phyloP scores from a whole-genome alignment of 1,140 invertebrate genomes.

The Drosophila lacertosa region DNA sequence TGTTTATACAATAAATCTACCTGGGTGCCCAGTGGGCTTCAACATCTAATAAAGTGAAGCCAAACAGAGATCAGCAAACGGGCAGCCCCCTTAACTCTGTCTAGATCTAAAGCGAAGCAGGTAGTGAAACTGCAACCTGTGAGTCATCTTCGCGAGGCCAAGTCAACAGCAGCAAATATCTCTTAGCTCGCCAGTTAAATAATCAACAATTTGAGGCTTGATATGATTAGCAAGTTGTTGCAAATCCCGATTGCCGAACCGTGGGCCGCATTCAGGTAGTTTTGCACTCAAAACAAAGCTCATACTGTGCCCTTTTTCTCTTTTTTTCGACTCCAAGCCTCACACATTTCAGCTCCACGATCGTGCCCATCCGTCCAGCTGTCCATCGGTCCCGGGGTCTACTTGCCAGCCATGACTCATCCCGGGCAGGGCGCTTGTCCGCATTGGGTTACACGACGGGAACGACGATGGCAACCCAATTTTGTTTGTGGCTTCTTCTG shows the following conservation, averaged over 20 bases:
- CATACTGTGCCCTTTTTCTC: constrained; percentile 31
- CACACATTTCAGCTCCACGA: constrained; percentile 26
- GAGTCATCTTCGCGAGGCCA: constrained; percentile 49
- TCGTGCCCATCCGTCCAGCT: constrained; percentile 32
- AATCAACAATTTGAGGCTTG: constrained; percentile 68
- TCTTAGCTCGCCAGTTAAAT: constrained; percentile 52
- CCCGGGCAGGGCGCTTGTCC: constrained; percentile 25
- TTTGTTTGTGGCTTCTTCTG: constrained; percentile 49
- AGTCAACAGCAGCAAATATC: constrained; percentile 37
- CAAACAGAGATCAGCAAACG: constrained; percentile 31
- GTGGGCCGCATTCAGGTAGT: constrained; percentile 56
- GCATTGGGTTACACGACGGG: constrained; percentile 27
- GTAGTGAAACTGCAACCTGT: constrained; percentile 54
- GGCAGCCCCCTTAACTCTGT: neutral
- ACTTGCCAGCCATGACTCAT: constrained; percentile 36
- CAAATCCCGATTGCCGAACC: neutral
- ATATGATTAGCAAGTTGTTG: constrained; percentile 75
- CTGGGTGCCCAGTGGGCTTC: constrained; percentile 42
- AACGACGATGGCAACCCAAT: constrained; percentile 43
- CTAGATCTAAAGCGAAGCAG: constrained; percentile 7
- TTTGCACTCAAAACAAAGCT: constrained; percentile 59
- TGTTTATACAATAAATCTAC: constrained; percentile 80
- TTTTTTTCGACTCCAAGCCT: constrained; percentile 18
- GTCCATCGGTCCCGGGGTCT: constrained; percentile 13
- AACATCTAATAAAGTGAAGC: constrained; percentile 58